Conservation (phyloP, 2,797 vertebrate species). For the Sebastes flavidus region DNA sequence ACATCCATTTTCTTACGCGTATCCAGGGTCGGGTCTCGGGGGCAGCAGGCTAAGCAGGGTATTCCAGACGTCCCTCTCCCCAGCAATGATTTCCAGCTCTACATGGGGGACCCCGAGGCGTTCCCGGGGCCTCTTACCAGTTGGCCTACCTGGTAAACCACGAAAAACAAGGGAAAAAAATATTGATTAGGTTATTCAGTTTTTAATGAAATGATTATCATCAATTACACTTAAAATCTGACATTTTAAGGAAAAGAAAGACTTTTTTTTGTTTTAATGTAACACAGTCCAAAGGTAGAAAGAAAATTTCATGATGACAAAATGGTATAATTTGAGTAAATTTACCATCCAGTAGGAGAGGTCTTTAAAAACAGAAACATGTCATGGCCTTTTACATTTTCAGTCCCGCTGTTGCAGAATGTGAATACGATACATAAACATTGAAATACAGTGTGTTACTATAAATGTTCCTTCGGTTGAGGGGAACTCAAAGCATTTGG, state of each 20-base stretch:
- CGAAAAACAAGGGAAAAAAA: not conserved
- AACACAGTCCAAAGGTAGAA: not conserved
- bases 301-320: not conserved
- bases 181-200: not conserved
- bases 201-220: not conserved
- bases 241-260: not conserved
- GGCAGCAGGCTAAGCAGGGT: too few species aligned
- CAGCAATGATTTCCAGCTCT: too few species aligned
- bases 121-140: too few species aligned
- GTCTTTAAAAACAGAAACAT: not conserved
- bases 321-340: not conserved
- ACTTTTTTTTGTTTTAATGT: not conserved
- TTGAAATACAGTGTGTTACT: not conserved
- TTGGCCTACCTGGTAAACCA: too few species aligned
- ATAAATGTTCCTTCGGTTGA: not conserved
- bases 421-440: not conserved
- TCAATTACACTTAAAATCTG: not conserved
- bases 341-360: not conserved
- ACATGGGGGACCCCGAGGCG: rapidly evolving
- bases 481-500: not conserved
- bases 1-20: too few species aligned
- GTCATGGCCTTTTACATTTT: not conserved
- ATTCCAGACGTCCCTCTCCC: too few species aligned
- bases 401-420: not conserved
- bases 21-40: too few species aligned